These are phyloP conservation scores for Synergus itoensis DNA, from an alignment of 2,888 invertebrate species.

Conservation along the genomic window DNA sequence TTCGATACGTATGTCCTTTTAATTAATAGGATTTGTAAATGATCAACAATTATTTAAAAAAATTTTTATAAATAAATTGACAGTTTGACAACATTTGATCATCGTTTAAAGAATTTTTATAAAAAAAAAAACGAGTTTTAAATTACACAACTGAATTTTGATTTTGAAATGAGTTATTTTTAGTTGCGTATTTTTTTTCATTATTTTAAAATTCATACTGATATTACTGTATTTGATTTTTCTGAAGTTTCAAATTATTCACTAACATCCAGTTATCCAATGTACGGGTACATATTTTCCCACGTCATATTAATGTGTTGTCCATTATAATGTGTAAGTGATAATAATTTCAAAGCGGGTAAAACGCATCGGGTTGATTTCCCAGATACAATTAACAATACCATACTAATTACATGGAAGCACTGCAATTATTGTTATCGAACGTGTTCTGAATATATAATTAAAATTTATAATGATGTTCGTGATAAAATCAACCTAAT, in stretches of 20 bases:
- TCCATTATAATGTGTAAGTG: not conserved
- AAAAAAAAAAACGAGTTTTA: too few species aligned
- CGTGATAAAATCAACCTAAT: not conserved
- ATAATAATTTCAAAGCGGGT: not conserved
- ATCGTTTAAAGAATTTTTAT: too few species aligned
- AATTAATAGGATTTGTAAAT: too few species aligned
- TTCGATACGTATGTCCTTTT: too few species aligned
- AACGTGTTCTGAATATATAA: conserved; percentile 23
- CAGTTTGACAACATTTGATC: too few species aligned
- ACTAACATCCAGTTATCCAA: not conserved
- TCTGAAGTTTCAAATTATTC: not conserved
- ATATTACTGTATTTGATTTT: not conserved
- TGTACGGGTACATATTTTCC: not conserved
- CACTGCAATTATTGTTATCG: not conserved
- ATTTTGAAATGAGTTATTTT: too few species aligned
- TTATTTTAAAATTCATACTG: not conserved
- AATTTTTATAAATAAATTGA: too few species aligned
- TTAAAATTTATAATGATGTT: not conserved
- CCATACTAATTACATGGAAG: not conserved
- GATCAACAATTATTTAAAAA: too few species aligned
- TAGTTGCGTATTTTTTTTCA: too few species aligned
- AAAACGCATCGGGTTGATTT: not conserved
- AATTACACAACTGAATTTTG: too few species aligned
- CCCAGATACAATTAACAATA: not conserved
- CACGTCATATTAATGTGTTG: not conserved